Evolutionary conservation across 2,888 invertebrate genomes (phyloP), one percentile per base, ranked within the genome.

Genomic region (Notodonta dromedarius): DNA sequence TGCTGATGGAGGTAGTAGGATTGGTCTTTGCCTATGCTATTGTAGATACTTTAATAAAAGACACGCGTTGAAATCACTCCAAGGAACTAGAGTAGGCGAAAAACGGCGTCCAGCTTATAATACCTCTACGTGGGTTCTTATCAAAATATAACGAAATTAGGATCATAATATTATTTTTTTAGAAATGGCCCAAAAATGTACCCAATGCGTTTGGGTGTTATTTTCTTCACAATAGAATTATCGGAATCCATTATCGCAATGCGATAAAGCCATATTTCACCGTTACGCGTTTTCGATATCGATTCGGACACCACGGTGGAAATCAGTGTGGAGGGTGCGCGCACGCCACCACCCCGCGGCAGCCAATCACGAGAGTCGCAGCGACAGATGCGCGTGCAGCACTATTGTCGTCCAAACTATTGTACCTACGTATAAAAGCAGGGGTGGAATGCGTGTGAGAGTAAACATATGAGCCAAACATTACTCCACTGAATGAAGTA

Each of bases 271-370:
- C 67, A 61, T 73, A 76, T 78, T 82, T 77, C 74, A 82, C 88
- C 88, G 87, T 90, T 90, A 86, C 78, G 87, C 86, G 81, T 84
- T 80, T 86, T 86, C 76, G 75, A 69, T 88, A 91, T 91, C 84
- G 91, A 91, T 92, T 87, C 73, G 83, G 82, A 85, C 83, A 83
- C 76, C 77, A 79, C 84, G 80, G 83, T 89, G 85, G 78, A 91
- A 92, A 93, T 93, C 92, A 80, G 86, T 84, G 87, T 84, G 77
- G 66, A 63, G 90, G 90, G 91, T 88, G 90, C 86, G 86, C 80
- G 75, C 77, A 66, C 74, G 74, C 67, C 69, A 68, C 73, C 35
- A 35, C 35, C 66, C 62, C 56, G 50, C 16, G 48, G 42, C 73
- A 63, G 63, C 74, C 74, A 75, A 75, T 76, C 71, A 67, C 86